Evolutionary conservation across 2,113 vertebrate genomes (phyloP).

Genomic region (Speoplatyrhinus poulsoni): DNA sequence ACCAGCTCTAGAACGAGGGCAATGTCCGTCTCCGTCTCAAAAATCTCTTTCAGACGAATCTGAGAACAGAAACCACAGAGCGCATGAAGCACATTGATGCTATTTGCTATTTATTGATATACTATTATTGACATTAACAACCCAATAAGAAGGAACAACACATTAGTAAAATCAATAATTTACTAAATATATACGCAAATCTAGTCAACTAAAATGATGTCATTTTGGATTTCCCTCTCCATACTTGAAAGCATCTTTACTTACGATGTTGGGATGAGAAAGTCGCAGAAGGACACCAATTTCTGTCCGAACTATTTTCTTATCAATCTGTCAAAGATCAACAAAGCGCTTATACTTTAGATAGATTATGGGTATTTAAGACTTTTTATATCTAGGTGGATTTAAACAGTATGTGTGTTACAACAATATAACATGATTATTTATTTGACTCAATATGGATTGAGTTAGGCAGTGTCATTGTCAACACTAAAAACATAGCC

Average conservation of each 20-base stretch:
- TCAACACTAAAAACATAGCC: neutral
- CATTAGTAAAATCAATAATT: too few relatives aligned
- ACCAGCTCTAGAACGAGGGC: constrained; percentile 86
- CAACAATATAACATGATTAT: too few relatives aligned
- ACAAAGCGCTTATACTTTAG: neutral
- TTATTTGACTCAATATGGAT: neutral
- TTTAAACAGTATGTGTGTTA: neutral
- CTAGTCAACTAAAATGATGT: too few relatives aligned
- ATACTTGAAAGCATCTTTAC: constrained; percentile 27
- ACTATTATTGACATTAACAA: too few relatives aligned
- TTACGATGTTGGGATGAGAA: constrained; percentile 88
- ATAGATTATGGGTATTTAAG: neutral
- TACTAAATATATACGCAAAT: too few relatives aligned
- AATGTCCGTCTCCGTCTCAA: constrained; percentile 86
- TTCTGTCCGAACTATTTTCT: constrained; percentile 88
- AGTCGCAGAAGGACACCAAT: constrained; percentile 87
- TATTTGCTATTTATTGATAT: too few relatives aligned
- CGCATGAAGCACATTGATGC: too few relatives aligned
- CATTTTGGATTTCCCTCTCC: too few relatives aligned
- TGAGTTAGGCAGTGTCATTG: neutral
- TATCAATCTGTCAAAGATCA: constrained; percentile 80
- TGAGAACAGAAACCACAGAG: constrained; percentile 36
- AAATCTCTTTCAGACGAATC: constrained; percentile 92
- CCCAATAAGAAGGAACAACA: too few relatives aligned
- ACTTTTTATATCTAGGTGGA: neutral